A percentile compares a stretch with the other conserved stretches of the same genome.
phyloP scores from a whole-genome alignment of 2,888 invertebrate genomes.

The Deilephila porcellus region DNA sequence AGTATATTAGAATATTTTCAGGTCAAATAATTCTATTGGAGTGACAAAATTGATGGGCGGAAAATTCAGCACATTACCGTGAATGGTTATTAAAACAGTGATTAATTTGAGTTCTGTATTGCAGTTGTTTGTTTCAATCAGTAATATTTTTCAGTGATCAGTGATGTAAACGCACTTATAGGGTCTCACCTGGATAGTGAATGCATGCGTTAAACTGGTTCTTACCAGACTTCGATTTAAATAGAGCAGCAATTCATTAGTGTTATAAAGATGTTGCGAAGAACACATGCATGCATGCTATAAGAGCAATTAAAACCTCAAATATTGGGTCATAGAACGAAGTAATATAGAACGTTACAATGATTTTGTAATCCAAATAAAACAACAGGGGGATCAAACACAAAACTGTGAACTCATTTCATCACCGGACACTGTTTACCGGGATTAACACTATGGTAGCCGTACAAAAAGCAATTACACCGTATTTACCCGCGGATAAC shows the following conservation, averaged over 20 bases:
- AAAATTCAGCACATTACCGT: not conserved
- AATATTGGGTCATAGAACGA: too few species aligned
- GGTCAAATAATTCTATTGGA: not conserved
- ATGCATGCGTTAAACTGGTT: too few species aligned
- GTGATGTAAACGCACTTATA: too few species aligned
- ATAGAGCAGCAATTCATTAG: too few species aligned
- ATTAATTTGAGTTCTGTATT: not conserved
- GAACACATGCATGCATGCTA: too few species aligned
- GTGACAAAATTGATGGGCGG: not conserved
- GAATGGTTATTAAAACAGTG: not conserved
- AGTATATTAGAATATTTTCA: not conserved
- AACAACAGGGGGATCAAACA: not conserved
- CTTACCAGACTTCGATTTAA: too few species aligned
- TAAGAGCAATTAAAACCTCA: too few species aligned
- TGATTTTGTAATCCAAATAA: not conserved
- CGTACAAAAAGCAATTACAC: constrained; percentile 9
- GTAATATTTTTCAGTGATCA: too few species aligned
- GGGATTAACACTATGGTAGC: not conserved
- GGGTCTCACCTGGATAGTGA: too few species aligned
- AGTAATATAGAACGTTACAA: not conserved
- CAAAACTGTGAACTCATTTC: not conserved
- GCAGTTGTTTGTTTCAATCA: not conserved
- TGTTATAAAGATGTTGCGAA: too few species aligned
- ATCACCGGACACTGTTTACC: constrained; percentile 11
- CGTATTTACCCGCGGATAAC: constrained; percentile 11